Conservation (phyloP, 1,140 invertebrate genomes). For the Drosophila insularis region DNA sequence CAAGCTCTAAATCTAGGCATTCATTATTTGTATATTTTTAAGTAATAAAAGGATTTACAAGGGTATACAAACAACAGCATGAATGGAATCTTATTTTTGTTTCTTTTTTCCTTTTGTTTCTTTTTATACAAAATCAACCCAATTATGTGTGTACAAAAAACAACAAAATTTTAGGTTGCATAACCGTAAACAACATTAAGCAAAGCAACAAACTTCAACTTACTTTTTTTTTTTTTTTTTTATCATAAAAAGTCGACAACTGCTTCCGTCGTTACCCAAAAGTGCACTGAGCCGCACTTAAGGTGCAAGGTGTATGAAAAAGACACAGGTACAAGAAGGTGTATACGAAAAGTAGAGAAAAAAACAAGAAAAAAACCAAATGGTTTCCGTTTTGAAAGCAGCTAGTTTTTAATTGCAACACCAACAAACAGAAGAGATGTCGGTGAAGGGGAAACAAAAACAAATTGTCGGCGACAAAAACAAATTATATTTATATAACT, state of each 20-base stretch:
- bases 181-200: conserved; percentile 31
- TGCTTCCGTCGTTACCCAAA: conserved; percentile 50
- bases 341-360: conserved; percentile 21
- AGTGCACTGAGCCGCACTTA: conserved; percentile 42
- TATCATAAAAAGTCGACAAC: conserved; percentile 50
- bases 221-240: conserved; percentile 25
- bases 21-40: too few relatives aligned
- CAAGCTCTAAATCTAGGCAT: too few relatives aligned
- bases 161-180: conserved; percentile 37
- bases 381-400: conserved; percentile 53
- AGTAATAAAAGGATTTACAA: neutral
- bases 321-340: conserved; percentile 18
- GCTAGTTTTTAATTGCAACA: conserved; percentile 47
- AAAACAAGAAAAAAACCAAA: conserved; percentile 22
- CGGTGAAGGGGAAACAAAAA: neutral
- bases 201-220: conserved; percentile 37
- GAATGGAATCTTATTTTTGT: neutral
- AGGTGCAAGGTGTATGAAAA: conserved; percentile 32
- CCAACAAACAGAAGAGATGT: conserved; percentile 10
- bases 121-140: neutral
- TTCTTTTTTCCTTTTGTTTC: neutral
- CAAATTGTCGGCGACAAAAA: neutral
- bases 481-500: too few relatives aligned
- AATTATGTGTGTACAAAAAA: neutral
- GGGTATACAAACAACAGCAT: neutral